Base-by-base conservation (phyloP, 2,113 vertebrate species). In the Lota lota region DNA sequence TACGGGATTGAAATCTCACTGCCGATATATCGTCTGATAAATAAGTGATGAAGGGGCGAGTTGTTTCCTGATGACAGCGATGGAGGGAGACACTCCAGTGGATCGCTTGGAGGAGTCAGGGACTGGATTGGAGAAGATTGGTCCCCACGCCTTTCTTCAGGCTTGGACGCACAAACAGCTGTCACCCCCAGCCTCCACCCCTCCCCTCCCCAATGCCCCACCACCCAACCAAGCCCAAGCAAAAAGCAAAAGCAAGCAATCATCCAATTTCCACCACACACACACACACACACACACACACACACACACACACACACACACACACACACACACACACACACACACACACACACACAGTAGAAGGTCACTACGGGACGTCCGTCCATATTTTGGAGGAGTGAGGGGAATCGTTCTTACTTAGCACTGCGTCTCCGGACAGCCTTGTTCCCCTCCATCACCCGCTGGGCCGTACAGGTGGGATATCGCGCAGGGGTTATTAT, bases 141-240 rank as follows among this genome's bases (percentile, higher is more conserved):
- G 63, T 33, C 28, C 28, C 28, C 4, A 4, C 7, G 7, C 28
- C 28, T 85, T 77, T 83, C 82, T 88, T 91, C 86, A 84, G 83
- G 88, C 86, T 79, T 79, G 76, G 79, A 28, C 83, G 87, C 87
- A 79, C 85, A 78, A 67, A 87, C 90, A 92, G 89, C 90, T 93
- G 90, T 89, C 90, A 91, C 87, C 85, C 81, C 86, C 82, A 47
- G 12, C 40, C 40, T 12, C 7, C 40, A 47, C 40, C 40, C 8
- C 40, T 14, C 40, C 40, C 40, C 40, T 47, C 40, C 12, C 6
- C 40, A 1, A 5, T 8, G 12, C 40, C 40, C 40, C 40, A 47
- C 10, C 40, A 47, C 40, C 40, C 12, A 10, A 47, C 40, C 40
- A 11, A 47, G 40, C 40, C 40, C 10, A 11, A 47, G 40, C 40